Percentiles rank a stretch among this genome's conserved stretches.
Conservation (phyloP, 2,888 invertebrate genomes). For the Tenthredo livida region DNA sequence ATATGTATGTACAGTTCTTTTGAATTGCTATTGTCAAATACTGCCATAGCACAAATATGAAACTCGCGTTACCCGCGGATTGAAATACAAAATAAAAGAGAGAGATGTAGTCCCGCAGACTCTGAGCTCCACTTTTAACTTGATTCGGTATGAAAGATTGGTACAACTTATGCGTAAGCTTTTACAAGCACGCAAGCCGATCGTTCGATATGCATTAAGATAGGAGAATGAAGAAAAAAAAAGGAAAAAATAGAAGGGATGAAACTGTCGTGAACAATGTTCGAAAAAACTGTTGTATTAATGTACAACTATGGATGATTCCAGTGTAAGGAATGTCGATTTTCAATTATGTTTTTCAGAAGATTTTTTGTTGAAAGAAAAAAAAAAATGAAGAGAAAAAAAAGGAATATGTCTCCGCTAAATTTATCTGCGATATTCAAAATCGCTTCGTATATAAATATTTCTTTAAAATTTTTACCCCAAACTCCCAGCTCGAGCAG, state of each 20-base stretch:
- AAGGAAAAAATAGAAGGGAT: background rate
- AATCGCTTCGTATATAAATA: background rate
- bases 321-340: background rate
- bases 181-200: conserved; percentile 12
- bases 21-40: conserved; percentile 17
- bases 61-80: conserved; percentile 6
- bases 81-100: background rate
- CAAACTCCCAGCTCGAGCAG: background rate
- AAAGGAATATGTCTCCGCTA: background rate
- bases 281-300: background rate
- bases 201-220: conserved; percentile 32
- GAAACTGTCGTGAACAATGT: conserved; percentile 7
- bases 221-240: background rate
- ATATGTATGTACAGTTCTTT: background rate
- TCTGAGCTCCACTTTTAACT: conserved; percentile 26
- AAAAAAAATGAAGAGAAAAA: background rate
- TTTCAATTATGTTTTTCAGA: background rate
- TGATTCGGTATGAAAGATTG: conserved; percentile 9
- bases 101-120: background rate
- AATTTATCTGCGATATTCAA: conserved; percentile 3
- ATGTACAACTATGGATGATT: background rate
- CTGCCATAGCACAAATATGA: background rate
- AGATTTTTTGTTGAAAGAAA: background rate
- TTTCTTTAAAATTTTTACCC: background rate
- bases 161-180: conserved; percentile 22